Conservation (phyloP, 2,113 vertebrate species). For the Psilopogon haemacephalus region DNA sequence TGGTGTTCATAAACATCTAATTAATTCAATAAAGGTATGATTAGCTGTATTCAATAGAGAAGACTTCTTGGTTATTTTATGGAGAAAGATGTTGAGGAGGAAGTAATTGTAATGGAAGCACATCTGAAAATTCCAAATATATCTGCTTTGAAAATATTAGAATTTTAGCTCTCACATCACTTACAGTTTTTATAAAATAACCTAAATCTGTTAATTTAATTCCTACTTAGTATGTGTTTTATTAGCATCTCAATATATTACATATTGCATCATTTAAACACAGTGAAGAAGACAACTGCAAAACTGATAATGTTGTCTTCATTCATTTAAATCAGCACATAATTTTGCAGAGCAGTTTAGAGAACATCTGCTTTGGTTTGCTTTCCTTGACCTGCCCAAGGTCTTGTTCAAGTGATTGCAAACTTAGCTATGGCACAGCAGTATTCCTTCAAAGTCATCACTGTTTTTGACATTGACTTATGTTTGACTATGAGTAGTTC, state of each 20-base stretch:
- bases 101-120: not conserved
- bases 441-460: not conserved
- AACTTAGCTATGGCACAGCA: not conserved
- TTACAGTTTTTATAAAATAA: not conserved
- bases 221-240: not conserved
- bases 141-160: not conserved
- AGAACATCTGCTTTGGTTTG: not conserved
- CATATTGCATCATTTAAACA: not conserved
- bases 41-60: not conserved
- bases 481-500: not conserved
- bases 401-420: not conserved
- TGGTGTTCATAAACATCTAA: conserved; percentile 44
- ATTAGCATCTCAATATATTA: not conserved
- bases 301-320: not conserved
- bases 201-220: not conserved
- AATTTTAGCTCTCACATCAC: not conserved
- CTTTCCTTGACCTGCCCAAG: not conserved
- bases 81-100: not conserved
- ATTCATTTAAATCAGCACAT: not conserved
- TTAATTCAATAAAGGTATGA: conserved; percentile 47
- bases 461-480: not conserved
- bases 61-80: not conserved
- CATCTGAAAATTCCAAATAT: not conserved
- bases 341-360: not conserved
- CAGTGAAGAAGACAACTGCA: not conserved